These are phyloP conservation scores for Lethenteron reissneri DNA, from an alignment of 2,113 vertebrate genomes.

Conservation along the genomic window DNA sequence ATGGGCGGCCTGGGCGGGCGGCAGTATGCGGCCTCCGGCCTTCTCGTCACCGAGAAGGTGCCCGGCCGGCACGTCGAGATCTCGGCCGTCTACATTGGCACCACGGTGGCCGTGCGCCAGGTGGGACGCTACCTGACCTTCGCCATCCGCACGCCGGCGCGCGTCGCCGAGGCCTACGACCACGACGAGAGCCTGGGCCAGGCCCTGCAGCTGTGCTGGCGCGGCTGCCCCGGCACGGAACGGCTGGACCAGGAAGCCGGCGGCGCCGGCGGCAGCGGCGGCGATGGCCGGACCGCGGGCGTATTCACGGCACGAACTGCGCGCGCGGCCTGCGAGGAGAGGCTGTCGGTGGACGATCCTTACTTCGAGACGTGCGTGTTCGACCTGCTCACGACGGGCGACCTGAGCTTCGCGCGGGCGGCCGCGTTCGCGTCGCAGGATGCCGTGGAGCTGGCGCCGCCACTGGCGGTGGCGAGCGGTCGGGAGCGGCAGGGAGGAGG, in stretches of 20 bases:
- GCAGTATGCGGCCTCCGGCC: conserved; percentile 22
- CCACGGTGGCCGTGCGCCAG: conserved; percentile 57
- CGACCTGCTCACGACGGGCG: conserved; percentile 80
- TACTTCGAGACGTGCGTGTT: conserved; percentile 88
- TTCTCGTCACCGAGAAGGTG: conserved; percentile 51
- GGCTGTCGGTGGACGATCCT: conserved; percentile 61
- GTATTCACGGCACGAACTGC: conserved; percentile 40
- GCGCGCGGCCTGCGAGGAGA: conserved; percentile 45
- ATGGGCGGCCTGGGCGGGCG: conserved; percentile 29
- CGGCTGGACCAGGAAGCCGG: conserved; percentile 43
- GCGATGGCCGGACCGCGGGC: conserved; percentile 13
- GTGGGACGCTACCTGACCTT: conserved; percentile 66
- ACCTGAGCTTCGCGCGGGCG: conserved; percentile 64
- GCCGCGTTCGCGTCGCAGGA: conserved; percentile 70
- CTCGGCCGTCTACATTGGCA: conserved; percentile 64
- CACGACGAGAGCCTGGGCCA: conserved; percentile 29
- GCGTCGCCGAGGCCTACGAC: conserved; percentile 48
- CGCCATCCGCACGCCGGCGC: conserved; percentile 58
- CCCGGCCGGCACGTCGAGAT: conserved; percentile 50
- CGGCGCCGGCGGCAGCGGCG: conserved; percentile 8
- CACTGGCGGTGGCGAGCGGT: too few species aligned
- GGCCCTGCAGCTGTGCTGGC: conserved; percentile 81
- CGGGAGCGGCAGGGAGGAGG: too few species aligned
- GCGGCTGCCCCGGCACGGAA: conserved; percentile 54
- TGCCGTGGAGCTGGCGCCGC: conserved; percentile 33